Evolutionary conservation across 1,140 invertebrate species (phyloP).

Genomic region (Lasioglossum baleicum): DNA sequence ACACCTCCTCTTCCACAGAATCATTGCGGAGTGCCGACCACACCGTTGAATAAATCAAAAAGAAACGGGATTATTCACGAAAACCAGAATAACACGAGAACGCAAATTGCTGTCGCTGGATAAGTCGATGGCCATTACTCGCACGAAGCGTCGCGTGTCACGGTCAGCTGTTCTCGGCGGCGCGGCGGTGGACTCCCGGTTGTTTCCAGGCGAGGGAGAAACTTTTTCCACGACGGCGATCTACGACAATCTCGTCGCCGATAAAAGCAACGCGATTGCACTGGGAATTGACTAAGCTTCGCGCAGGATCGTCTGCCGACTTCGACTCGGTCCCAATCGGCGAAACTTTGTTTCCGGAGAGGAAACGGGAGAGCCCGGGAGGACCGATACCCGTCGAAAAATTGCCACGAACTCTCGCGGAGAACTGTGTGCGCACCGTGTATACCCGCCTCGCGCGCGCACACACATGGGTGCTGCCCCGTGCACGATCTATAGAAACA

Average conservation of each 20-base stretch:
- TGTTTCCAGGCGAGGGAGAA: background rate
- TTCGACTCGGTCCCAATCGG: background rate
- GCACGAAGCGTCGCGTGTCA: too few relatives aligned
- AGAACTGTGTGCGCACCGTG: background rate
- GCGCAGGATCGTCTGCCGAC: constrained; percentile 12
- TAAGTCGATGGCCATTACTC: too few relatives aligned
- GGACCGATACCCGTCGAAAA: constrained; percentile 11
- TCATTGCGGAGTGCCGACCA: too few relatives aligned
- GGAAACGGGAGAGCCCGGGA: constrained; percentile 4
- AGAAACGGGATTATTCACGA: too few relatives aligned
- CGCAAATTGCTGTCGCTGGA: too few relatives aligned
- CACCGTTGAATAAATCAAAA: too few relatives aligned
- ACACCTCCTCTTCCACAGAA: too few relatives aligned
- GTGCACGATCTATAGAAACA: background rate
- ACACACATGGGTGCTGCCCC: background rate
- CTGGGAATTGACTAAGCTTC: constrained; percentile 37
- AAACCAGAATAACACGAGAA: too few relatives aligned
- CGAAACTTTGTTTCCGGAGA: constrained; percentile 11
- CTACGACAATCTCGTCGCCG: background rate
- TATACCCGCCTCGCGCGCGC: too few relatives aligned
- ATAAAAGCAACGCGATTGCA: constrained; percentile 26
- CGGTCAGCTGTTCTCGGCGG: too few relatives aligned
- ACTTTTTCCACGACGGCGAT: background rate
- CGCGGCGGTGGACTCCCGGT: background rate
- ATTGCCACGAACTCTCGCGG: constrained; percentile 15